Conservation (phyloP, 2,888 invertebrate genomes). For the Rhabditoides inermis region DNA sequence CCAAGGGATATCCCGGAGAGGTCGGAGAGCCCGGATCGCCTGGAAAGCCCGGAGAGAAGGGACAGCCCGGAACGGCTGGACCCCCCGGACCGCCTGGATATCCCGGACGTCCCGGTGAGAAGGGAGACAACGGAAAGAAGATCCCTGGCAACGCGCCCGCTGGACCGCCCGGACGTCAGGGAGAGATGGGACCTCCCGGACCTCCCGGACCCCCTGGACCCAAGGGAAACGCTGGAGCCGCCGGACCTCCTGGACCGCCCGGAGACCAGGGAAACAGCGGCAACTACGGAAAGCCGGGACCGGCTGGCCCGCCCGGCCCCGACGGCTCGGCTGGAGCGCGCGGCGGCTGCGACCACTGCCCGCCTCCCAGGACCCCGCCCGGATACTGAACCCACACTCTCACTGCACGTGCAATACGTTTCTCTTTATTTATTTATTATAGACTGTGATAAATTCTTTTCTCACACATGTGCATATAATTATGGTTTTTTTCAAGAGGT, state of each 20-base stretch:
- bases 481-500: background rate
- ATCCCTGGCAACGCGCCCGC: conserved; percentile 29
- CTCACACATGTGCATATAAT: background rate
- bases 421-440: too few relatives aligned
- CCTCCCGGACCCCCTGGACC: conserved; percentile 42
- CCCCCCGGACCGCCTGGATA: conserved; percentile 39
- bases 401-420: too few relatives aligned
- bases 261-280: conserved; percentile 48
- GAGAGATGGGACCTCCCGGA: conserved; percentile 41
- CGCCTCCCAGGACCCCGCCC: conserved; percentile 45
- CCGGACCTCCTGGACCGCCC: conserved; percentile 40
- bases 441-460: background rate
- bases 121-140: conserved; percentile 28
- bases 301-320: conserved; percentile 33
- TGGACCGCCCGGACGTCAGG: conserved; percentile 40
- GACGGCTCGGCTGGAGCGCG: conserved; percentile 32
- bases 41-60: conserved; percentile 37
- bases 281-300: conserved; percentile 40
- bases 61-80: conserved; percentile 35
- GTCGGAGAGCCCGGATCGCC: conserved; percentile 42
- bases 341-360: conserved; percentile 46
- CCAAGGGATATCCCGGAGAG: conserved; percentile 46
- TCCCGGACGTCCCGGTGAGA: conserved; percentile 43
- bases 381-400: conserved; percentile 32
- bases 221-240: conserved; percentile 35